phyloP scores from a whole-genome alignment of 2,888 invertebrate genomes.

The Axea sp. region DNA sequence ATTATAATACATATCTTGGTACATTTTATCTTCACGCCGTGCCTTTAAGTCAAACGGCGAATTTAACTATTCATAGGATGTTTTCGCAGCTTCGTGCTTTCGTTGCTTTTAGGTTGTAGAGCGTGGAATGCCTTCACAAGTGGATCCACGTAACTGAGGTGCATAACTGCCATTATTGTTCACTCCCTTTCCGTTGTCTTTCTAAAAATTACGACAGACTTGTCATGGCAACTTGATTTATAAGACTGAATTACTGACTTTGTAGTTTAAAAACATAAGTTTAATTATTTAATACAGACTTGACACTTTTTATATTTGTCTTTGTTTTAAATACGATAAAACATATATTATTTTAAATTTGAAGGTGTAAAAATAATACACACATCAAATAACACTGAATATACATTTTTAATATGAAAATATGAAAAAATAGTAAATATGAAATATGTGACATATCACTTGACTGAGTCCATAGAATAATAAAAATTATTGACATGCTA shows the following conservation, averaged over 20 bases:
- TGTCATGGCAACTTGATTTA: conserved; percentile 22
- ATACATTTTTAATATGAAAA: too few species aligned
- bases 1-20: conserved; percentile 41
- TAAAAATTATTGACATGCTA: too few species aligned
- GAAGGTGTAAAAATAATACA: too few species aligned
- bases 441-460: too few species aligned
- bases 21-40: conserved; percentile 37
- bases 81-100: conserved; percentile 70
- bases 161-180: conserved; percentile 68
- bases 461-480: too few species aligned
- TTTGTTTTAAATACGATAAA: too few species aligned
- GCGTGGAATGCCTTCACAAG: conserved; percentile 67
- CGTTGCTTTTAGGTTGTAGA: conserved; percentile 63
- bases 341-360: too few species aligned
- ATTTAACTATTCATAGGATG: conserved; percentile 71
- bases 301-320: too few species aligned
- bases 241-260: conserved; percentile 5
- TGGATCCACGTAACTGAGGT: conserved; percentile 61
- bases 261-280: not conserved
- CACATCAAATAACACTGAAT: too few species aligned
- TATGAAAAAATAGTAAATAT: too few species aligned
- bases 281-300: too few species aligned
- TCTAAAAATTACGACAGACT: conserved; percentile 28
- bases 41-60: conserved; percentile 56
- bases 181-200: conserved; percentile 9